Evolutionary conservation across 2,797 vertebrate species (phyloP), one percentile per base, ranked within the genome.

Genomic region (Thunnus albacares): DNA sequence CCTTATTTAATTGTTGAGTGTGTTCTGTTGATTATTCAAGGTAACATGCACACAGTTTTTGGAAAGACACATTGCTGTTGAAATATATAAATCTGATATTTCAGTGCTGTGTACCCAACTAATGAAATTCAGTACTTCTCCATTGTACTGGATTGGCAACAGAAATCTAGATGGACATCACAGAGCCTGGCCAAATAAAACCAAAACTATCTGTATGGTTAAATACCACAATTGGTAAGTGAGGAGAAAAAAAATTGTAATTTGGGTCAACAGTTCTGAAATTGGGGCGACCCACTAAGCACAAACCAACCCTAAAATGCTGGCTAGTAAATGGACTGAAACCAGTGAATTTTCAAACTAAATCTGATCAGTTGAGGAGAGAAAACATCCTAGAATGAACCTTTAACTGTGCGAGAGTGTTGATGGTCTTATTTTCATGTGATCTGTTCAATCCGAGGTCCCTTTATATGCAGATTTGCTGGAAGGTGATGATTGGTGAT

Each of bases 391-490:
- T 18, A 47, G 59, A 63, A 75, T 79, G 70, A 78, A 86, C 75
- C 69, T 85, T 83, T 79, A 71, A 85, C 56, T 49, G 5, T 2
- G 57, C 64, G 52, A 24, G 59, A 38, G 28, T 67, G 47, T 45
- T 62, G 73, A 52, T 51, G 18, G 75, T 85, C 59, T 75, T 79
- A 73, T 64, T 79, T 86, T 51, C 13, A 56, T 70, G n/a, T 75
- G 33, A 69, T 63, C 59, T 43, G 52, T 55, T 79, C 28, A 72
- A 58, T 35, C 45, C 0, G 33, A 53, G 24, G 38, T 67, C 14
- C 22, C 38, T 24, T 63, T 5, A 35, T 26, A 22, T 22, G 35
- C 59, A 6, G 22, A 17, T 75, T 72, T 66, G 49, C 7, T 71
- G 60, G 6, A 53, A 60, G 71, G 9, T 70, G 35, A 58, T 6